Evolutionary conservation across 2,888 invertebrate species (phyloP), one percentile per base, ranked within the genome.

Genomic region (Ernsta delagoae): DNA sequence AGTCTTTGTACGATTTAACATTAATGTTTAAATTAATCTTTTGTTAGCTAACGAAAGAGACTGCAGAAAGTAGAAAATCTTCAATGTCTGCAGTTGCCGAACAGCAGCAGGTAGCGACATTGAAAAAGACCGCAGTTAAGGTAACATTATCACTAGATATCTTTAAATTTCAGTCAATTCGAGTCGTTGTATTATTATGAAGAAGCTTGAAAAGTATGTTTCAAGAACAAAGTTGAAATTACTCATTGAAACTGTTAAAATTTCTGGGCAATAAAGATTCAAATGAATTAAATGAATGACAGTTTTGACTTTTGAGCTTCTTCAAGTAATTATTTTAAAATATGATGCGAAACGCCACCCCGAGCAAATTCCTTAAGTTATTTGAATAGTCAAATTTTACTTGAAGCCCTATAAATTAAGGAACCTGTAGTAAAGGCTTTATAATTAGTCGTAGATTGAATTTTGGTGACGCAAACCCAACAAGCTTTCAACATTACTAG

Each of bases 21-120:
- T 43, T 8, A 43, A 43, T 9, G 4, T 43, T 43, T 3, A 39
- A 57, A 36, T 12, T 0, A 4, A 24, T 16, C 39, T 39, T 50
- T 60, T 53, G 70, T 48, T 74, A 92, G 92, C 75, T 92, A 48
- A 92, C 92, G 70, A 91, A 92, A 68, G 93, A 93, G 79, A 84
- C 91, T 72, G 84, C 93, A 36, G 94, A 94, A 74, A 92, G 91
- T 77, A 90, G 93, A 79, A 93, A 93, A 67, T 92, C 93, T 5
- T 94, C 94, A 0, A 77, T 93, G 72, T 83, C 92, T 3, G 79
- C 88, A 65, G 81, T 88, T 34, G 85, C 89, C 57, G 92, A 94
- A 77, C 84, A 90, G 75, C 87, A 92, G 78, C 86, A 92, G 74
- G 82, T 84, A 12, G 73, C 87, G 45, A 77, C 86, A 60, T 70